These are phyloP conservation scores for Epinotia bilunana DNA, from an alignment of 2,888 invertebrate genomes.

Conservation along the genomic window DNA sequence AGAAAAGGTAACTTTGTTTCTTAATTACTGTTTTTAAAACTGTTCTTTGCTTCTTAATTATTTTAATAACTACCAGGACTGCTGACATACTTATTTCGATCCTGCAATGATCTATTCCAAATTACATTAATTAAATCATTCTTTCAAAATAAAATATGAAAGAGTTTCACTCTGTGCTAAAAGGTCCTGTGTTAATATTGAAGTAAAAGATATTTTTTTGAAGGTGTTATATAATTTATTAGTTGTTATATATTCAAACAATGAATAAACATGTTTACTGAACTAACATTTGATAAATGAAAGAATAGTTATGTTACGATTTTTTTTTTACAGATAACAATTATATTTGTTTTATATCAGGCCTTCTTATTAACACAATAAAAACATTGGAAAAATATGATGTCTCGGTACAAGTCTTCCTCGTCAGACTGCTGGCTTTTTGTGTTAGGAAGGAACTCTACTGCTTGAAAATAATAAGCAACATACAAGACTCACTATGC, in stretches of 20 bases:
- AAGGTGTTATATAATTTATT: too few relatives aligned
- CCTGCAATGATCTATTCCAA: too few relatives aligned
- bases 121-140: too few relatives aligned
- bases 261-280: too few relatives aligned
- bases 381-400: conserved; percentile 60
- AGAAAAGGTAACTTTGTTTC: conserved; percentile 69
- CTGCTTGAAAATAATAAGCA: conserved; percentile 81
- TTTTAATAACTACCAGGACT: neutral
- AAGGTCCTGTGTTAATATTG: too few relatives aligned
- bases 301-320: neutral
- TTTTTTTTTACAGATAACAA: conserved; percentile 60
- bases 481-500: conserved; percentile 62
- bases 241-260: too few relatives aligned
- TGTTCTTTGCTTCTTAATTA: neutral
- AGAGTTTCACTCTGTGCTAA: too few relatives aligned
- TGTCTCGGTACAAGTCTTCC: conserved; percentile 83
- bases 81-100: too few relatives aligned
- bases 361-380: conserved; percentile 62
- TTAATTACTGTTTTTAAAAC: too few relatives aligned
- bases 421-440: conserved; percentile 86
- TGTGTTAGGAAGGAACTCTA: conserved; percentile 84
- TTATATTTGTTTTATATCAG: conserved; percentile 64
- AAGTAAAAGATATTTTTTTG: too few relatives aligned
- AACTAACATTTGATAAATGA: neutral
- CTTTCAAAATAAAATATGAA: too few relatives aligned